Conservation (phyloP, 2,888 invertebrate genomes). For the Thysanoteuthis rhombus region DNA sequence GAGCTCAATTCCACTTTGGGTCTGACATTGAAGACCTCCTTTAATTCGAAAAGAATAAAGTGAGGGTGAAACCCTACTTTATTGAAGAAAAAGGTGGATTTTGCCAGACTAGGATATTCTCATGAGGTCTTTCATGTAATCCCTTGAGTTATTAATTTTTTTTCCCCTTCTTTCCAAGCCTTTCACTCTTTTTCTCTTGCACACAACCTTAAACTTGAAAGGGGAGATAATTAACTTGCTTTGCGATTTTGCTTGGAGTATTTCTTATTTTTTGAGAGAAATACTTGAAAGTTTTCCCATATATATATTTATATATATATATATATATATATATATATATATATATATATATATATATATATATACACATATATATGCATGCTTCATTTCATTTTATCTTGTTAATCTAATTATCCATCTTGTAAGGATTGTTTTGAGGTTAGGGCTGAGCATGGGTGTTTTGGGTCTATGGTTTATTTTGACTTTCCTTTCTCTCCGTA, state of each 20-base stretch:
- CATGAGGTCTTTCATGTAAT: background rate
- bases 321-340: no score
- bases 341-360: no score
- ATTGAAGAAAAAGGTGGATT: background rate
- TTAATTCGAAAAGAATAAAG: background rate
- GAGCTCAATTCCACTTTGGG: background rate
- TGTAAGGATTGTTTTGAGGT: background rate
- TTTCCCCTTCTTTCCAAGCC: background rate
- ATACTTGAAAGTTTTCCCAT: no score
- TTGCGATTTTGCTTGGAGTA: background rate
- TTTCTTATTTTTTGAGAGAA: no score
- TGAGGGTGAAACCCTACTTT: background rate
- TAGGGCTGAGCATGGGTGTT: no score
- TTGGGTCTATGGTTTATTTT: background rate
- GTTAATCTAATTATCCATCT: background rate
- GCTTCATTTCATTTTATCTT: background rate
- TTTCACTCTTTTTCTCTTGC: background rate
- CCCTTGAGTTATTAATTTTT: background rate
- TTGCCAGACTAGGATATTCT: background rate
- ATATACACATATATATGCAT: no score
- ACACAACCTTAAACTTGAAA: background rate
- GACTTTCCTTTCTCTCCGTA: background rate
- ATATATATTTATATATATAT: no score
- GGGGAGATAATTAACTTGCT: background rate
- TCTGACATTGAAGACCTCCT: background rate